Evolutionary conservation across 2,113 vertebrate species (phyloP).

Genomic region (Narcine bancroftii): DNA sequence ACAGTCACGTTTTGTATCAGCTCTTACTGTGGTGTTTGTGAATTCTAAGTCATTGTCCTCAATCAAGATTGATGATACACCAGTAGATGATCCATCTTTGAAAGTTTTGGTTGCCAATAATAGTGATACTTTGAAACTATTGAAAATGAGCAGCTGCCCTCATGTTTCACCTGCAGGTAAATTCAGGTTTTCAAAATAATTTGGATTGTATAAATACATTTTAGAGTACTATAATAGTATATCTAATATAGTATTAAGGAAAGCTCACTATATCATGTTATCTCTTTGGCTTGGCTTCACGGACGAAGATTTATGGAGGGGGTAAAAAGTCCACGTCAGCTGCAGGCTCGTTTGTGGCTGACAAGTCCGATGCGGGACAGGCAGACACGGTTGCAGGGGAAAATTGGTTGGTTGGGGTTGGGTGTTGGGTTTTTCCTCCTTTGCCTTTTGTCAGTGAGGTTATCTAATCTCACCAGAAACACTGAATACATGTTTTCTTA

Average conservation of each 20-base stretch:
- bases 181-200: conserved; percentile 38
- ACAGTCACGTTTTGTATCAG: conserved; percentile 66
- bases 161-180: conserved; percentile 70
- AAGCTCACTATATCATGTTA: neutral
- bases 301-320: too few species aligned
- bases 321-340: too few species aligned
- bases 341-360: too few species aligned
- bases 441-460: too few species aligned
- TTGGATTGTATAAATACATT: neutral
- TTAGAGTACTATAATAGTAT: neutral
- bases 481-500: too few species aligned
- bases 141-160: conserved; percentile 77
- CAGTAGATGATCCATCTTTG: conserved; percentile 69
- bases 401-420: too few species aligned
- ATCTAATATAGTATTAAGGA: too few species aligned
- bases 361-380: too few species aligned
- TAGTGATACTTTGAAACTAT: conserved; percentile 63
- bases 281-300: too few species aligned
- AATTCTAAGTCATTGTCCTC: conserved; percentile 73
- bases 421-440: too few species aligned
- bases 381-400: too few species aligned
- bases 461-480: too few species aligned
- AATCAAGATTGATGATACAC: conserved; percentile 69
- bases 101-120: conserved; percentile 74
- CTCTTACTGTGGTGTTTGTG: conserved; percentile 70